Base-by-base conservation (phyloP, 2,888 invertebrate genomes). In the Parelbella ahira region DNA sequence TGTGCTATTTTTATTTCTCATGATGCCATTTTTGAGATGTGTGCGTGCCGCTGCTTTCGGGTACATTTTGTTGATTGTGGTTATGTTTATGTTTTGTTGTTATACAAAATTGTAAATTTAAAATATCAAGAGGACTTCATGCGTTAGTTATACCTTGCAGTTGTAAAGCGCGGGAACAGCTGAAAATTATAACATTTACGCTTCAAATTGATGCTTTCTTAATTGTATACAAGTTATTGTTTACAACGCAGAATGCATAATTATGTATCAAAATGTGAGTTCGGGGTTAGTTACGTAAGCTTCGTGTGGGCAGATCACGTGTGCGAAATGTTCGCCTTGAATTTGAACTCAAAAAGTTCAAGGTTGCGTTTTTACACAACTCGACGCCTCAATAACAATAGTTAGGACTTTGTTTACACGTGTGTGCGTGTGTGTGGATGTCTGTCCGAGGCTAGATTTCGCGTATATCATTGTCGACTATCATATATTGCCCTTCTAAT, bases 321-420 rank as follows among this genome's bases (percentile, higher is more conserved):
- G 74, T 67, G 63, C 60, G 60, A 53, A 60, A 58, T 60, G 61
- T 60, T 82, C 66, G 72, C 86, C 86, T 86, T 86, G 83, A 73
- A 68, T 56, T 63, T 81, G 83, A 86, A 83, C 86, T 80, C 73
- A 48, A 52, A 45, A 68, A 76, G 87, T 87, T 87, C 87, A 87
- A 87, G 87, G 86, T 68, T 78, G 66, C 61, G 71, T 86, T 84
- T 87, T 86, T 84, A 78, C 79, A 70, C 62, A 59, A 48, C 51
- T 51, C 62, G 51, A 59, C 53, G 54, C 58, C 50, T 63, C 63
- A 76, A 68, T 60, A 73, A 77, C 72, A 78, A 78, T 72, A 66
- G 66, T 41, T 53, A 54, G 47, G 54, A 49, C 39, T 62, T 60
- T 70, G 63, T 67, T 65, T 53, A 46, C 50, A 48, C 51, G 48